Base-by-base conservation (phyloP, 2,113 vertebrate species). In the Campylomormyrus numenius region DNA sequence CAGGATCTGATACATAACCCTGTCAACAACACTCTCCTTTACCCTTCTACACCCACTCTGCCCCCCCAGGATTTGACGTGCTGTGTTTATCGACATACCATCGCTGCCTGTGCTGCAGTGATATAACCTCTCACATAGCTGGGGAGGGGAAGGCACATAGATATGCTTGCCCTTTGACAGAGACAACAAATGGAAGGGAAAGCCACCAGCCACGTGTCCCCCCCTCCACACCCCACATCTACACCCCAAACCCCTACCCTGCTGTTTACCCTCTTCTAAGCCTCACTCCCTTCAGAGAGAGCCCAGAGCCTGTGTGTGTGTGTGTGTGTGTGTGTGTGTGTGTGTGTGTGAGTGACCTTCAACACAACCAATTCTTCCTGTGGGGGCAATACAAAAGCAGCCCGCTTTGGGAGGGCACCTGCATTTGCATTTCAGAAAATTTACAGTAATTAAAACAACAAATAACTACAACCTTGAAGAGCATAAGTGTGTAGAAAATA, bases 301-400 rank as follows among this genome's bases (percentile, higher is more conserved):
- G 53, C 53, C 53, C 52, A 53, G 52, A 53, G 52, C 4, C 50
- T 49, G 62, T 42, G 85, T 77, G n/a, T 90, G 91, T 56, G 92
- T 91, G 90, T 91, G 89, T 35, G 48, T 62, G 53, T 42, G 31
- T 31, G 87, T 74, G 31, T 90, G 91, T 53, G 92, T 91, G 90
- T 91, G 88, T 91, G 80, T 91, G 87, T 91, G 93, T 94, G 93
- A 86, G 39, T 91, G 90, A 94, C 92, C 93, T 95, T 94, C 48
- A 90, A 86, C 91, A 93, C 87, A 94, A 88, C 91, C 94, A 92
- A 93, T 92, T 90, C 46, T 89, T 85, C 46, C 46, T 89, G 10
- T 31, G n/a, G n/a, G n/a, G 62, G 10, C n/a, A 70, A 70, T 70
- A 27, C n/a, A 70, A 31, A 70, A 11, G 3, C 62, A 70, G n/a